These are phyloP conservation scores for Lagopus muta DNA, from an alignment of 2,113 vertebrate genomes.

Conservation along the genomic window DNA sequence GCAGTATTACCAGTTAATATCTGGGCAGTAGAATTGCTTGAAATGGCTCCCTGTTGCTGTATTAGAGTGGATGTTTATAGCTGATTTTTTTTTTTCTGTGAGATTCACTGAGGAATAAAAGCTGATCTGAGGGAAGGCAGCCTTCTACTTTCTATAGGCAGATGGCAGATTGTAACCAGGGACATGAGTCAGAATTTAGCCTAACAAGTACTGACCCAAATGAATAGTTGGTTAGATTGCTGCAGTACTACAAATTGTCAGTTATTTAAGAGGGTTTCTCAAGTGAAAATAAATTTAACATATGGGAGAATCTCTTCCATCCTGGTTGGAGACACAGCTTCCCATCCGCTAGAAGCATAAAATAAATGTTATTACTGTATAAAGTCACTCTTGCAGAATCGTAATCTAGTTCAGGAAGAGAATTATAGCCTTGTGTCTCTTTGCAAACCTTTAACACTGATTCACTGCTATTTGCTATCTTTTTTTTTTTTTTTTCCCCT, in stretches of 20 bases:
- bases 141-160: not conserved
- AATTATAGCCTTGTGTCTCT: not conserved
- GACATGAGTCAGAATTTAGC: not conserved
- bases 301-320: not conserved
- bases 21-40: not conserved
- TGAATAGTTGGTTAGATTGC: not conserved
- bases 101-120: not conserved
- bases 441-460: not conserved
- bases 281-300: conserved; percentile 1
- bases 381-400: not conserved
- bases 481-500: not conserved
- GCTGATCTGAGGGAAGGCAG: not conserved
- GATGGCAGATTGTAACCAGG: not conserved
- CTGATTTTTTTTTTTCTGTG: not conserved
- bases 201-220: not conserved
- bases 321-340: not conserved
- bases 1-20: not conserved
- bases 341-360: not conserved
- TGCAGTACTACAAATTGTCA: not conserved
- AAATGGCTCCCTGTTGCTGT: not conserved
- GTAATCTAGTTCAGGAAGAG: not conserved
- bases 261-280: conserved; percentile 10
- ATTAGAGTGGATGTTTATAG: fast-evolving
- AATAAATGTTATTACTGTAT: not conserved
- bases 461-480: not conserved